Conservation (phyloP, 2,888 invertebrate genomes). For the Amblyjoppa fuscipennis region DNA sequence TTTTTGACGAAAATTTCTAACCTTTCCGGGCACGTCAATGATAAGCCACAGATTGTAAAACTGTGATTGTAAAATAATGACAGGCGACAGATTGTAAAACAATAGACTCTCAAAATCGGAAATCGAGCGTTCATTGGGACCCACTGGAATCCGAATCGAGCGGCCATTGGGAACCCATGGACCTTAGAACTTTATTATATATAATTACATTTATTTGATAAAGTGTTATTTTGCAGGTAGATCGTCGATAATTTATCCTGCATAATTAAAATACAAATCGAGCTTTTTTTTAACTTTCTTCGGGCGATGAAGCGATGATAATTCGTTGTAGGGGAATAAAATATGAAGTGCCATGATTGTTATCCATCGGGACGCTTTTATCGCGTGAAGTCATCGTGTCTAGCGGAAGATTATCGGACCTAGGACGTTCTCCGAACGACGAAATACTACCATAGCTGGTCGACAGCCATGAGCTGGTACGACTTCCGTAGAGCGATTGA, state of each 20-base stretch:
- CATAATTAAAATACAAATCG: neutral
- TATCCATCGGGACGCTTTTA: slow-evolving; percentile 63
- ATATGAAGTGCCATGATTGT: neutral
- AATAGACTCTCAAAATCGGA: no score
- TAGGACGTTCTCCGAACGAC: neutral
- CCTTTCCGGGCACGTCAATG: no score
- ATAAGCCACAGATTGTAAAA: no score
- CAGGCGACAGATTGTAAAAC: no score
- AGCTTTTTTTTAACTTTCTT: neutral
- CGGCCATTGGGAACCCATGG: no score
- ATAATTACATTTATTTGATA: no score
- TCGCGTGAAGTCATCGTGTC: slow-evolving; percentile 20
- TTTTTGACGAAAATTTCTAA: no score
- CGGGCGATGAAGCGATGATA: neutral
- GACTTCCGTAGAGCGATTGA: slow-evolving; percentile 66
- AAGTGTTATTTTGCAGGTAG: neutral
- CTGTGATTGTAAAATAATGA: no score
- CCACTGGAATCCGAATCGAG: no score
- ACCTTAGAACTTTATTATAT: no score
- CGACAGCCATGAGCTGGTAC: slow-evolving; percentile 10
- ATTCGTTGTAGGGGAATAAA: neutral
- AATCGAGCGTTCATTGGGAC: no score
- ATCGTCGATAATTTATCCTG: neutral
- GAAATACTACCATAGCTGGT: neutral
- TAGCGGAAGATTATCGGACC: neutral